Conservation (phyloP, 2,113 vertebrate genomes). For the Thamnaconus septentrionalis region DNA sequence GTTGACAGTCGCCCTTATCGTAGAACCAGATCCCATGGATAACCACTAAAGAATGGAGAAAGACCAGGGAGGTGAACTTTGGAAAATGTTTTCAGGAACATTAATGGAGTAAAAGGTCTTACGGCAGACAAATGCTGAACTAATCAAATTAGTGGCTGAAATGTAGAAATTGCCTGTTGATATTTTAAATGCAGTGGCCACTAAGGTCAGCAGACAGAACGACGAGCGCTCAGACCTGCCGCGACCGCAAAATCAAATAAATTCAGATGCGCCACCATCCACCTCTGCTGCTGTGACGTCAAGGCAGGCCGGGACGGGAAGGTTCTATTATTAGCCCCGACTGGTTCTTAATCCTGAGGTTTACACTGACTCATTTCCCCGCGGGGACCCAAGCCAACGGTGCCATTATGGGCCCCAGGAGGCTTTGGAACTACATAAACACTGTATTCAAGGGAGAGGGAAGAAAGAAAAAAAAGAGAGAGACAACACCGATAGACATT, state of each 20-base stretch:
- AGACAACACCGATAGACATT: constrained; percentile 12
- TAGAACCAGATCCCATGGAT: constrained; percentile 99
- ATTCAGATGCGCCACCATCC: constrained; percentile 11
- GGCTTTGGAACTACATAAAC: constrained; percentile 45
- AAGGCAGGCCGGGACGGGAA: constrained; percentile 23
- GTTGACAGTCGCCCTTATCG: constrained; percentile 93
- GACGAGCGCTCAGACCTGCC: constrained; percentile 22
- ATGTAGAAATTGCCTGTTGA: constrained; percentile 4
- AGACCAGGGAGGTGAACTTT: background rate
- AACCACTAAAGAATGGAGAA: constrained; percentile 78
- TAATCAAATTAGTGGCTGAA: constrained; percentile 10
- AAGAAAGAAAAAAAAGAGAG: constrained; percentile 17
- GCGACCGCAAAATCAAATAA: constrained; percentile 33
- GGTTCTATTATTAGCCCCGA: constrained; percentile 36
- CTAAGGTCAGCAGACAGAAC: constrained; percentile 43
- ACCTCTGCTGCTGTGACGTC: constrained; percentile 18
- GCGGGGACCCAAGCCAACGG: constrained; percentile 38
- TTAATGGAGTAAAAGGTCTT: background rate
- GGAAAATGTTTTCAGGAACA: too few relatives aligned
- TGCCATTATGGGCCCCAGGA: constrained; percentile 41
- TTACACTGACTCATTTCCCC: constrained; percentile 47
- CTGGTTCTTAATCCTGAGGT: constrained; percentile 22
- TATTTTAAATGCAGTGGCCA: background rate
- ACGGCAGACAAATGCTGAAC: background rate
- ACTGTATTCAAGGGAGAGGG: background rate